A percentile compares a stretch with the other conserved stretches of the same genome.
Conservation (phyloP, 2,888 invertebrate genomes). For the Gnatocerus cornutus region DNA sequence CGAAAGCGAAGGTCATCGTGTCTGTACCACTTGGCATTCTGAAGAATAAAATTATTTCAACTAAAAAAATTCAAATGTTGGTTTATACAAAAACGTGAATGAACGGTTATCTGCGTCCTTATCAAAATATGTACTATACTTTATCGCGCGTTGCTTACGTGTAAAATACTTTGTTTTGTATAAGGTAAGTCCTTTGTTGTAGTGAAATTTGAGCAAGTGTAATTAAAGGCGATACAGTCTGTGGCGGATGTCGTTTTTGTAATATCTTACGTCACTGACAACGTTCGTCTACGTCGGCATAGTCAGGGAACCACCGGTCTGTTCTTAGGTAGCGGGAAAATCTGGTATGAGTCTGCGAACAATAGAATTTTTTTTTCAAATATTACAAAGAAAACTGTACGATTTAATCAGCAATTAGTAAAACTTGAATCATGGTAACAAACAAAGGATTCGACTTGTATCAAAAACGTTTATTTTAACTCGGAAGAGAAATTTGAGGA, state of each 20-base stretch:
- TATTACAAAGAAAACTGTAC: too few species aligned
- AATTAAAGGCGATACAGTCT: background rate
- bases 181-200: background rate
- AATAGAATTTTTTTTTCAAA: too few species aligned
- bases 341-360: too few species aligned
- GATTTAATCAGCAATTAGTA: too few species aligned
- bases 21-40: constrained; percentile 20
- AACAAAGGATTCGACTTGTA: too few species aligned
- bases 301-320: background rate
- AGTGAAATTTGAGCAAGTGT: background rate
- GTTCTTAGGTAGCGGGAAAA: too few species aligned
- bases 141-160: too few species aligned
- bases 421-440: too few species aligned
- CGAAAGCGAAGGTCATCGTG: constrained; percentile 28
- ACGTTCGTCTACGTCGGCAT: background rate
- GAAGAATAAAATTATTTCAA: constrained; percentile 6
- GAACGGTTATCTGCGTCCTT: background rate
- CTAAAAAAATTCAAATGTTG: background rate
- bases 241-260: background rate
- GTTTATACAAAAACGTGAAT: background rate
- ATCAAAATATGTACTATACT: too few species aligned
- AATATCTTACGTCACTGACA: background rate
- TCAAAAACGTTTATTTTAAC: too few species aligned
- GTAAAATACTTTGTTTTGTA: too few species aligned
- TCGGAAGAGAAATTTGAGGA: too few species aligned